phyloP scores from a whole-genome alignment of 2,888 invertebrate species.

The Platerodrilus igneus region DNA sequence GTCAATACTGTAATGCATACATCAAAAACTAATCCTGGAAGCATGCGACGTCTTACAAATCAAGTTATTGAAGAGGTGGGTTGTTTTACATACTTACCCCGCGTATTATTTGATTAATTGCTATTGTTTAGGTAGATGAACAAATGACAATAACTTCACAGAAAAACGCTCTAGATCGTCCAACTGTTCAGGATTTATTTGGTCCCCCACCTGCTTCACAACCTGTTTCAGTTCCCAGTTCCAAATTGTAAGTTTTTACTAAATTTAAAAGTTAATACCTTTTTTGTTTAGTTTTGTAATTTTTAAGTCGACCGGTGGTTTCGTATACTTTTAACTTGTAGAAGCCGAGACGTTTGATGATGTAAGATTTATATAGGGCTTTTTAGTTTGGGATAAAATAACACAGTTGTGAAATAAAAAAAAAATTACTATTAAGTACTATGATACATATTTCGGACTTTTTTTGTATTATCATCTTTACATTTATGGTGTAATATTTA shows the following conservation, averaged over 20 bases:
- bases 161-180: slow-evolving; percentile 53
- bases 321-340: too few relatives aligned
- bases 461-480: too few relatives aligned
- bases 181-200: slow-evolving; percentile 62
- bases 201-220: slow-evolving; percentile 43
- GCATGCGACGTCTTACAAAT: slow-evolving; percentile 64
- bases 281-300: too few relatives aligned
- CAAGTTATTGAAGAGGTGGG: slow-evolving; percentile 67
- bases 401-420: too few relatives aligned
- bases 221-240: slow-evolving; percentile 50
- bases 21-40: slow-evolving; percentile 50
- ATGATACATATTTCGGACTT: too few relatives aligned
- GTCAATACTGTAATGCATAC: slow-evolving; percentile 42
- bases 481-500: too few relatives aligned
- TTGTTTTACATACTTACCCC: background rate
- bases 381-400: too few relatives aligned
- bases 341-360: too few relatives aligned
- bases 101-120: background rate
- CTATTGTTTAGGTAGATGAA: slow-evolving; percentile 61
- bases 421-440: too few relatives aligned
- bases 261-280: too few relatives aligned
- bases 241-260: slow-evolving; percentile 16
- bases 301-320: too few relatives aligned
- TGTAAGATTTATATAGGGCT: too few relatives aligned
- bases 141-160: slow-evolving; percentile 76